Evolutionary conservation across 2,797 vertebrate species (phyloP), one percentile per base, ranked within the genome.

Genomic region (Ctenopoma kingsleyae): DNA sequence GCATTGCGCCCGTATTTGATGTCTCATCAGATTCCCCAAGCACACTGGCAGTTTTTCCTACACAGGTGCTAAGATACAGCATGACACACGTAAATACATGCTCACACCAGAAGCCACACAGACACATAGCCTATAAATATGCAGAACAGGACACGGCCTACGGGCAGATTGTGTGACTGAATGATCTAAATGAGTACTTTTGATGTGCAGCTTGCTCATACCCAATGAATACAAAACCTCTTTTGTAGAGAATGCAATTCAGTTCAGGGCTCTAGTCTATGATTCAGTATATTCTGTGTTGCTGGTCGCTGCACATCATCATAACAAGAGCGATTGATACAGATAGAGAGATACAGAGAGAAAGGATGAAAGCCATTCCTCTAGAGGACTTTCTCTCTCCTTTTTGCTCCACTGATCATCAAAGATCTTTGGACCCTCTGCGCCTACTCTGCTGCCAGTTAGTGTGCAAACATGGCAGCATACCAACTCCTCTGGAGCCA

Each of bases 311-410:
- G 50, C 5, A 48, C 47, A 51, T 81, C 79, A 79, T 60, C 65
- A 64, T 62, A 68, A 85, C 43, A 53, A 73, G 60, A 60, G 63
- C 51, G 68, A 76, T 36, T 79, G 74, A 69, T 47, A 32, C 57
- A 73, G 58, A 87, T 63, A 20, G 52, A 84, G 41, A 71, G 70
- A 74, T 52, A n/a, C n/a, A n/a, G n/a, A n/a, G n/a, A 76, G 52
- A 76, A 55, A 58, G 50, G 62, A 87, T 89, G 70, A 87, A 87
- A 90, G 83, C 43, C 44, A 57, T 83, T 84, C 68, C 77, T 76
- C 55, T 60, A 69, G 60, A 79, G 80, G 69, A 55, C 65, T 75
- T 76, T 72, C 70, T 80, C 68, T 75, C 44, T 60, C 59, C 43
- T 71, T 71, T 66, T 72, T 78, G 66, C 71, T 74, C 59, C 54